Evolutionary conservation across 2,888 invertebrate genomes (phyloP).

Genomic region (Helobdella robusta): DNA sequence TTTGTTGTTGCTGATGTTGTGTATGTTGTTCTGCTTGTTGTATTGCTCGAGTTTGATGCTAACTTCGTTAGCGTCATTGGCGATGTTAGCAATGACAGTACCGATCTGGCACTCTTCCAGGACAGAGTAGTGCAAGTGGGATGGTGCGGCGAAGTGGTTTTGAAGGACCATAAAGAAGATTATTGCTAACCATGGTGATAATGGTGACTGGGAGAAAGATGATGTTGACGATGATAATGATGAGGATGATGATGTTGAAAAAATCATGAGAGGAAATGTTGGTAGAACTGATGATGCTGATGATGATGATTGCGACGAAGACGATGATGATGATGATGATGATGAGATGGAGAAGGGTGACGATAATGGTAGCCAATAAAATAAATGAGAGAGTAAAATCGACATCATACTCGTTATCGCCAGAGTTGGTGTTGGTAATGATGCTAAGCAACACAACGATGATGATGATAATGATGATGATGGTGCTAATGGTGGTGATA

Average conservation of each 20-base stretch:
- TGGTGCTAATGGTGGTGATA: too few relatives aligned
- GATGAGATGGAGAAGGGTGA: not conserved
- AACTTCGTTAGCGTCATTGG: not conserved
- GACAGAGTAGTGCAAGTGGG: conserved; percentile 4
- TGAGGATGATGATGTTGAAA: not conserved
- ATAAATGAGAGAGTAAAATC: too few relatives aligned
- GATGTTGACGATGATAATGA: not conserved
- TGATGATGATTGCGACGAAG: not conserved
- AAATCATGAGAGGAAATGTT: not conserved
- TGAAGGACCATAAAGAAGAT: not conserved
- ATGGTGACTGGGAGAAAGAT: conserved; percentile 2
- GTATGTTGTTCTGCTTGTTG: not conserved
- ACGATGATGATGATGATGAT: conserved; percentile 11
- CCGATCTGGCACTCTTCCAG: conserved; percentile 7
- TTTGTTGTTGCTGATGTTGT: too few relatives aligned
- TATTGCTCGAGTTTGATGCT: not conserved
- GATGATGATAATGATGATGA: too few relatives aligned
- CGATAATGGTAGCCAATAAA: conserved; percentile 6
- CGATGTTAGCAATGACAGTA: not conserved
- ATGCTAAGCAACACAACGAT: too few relatives aligned
- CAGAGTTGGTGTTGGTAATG: too few relatives aligned
- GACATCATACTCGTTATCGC: too few relatives aligned
- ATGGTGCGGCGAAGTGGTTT: not conserved
- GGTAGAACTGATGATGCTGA: conserved; percentile 5
- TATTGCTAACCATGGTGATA: not conserved